Evolutionary conservation across 2,797 vertebrate genomes (phyloP).

Genomic region (Lutjanus campechanus): DNA sequence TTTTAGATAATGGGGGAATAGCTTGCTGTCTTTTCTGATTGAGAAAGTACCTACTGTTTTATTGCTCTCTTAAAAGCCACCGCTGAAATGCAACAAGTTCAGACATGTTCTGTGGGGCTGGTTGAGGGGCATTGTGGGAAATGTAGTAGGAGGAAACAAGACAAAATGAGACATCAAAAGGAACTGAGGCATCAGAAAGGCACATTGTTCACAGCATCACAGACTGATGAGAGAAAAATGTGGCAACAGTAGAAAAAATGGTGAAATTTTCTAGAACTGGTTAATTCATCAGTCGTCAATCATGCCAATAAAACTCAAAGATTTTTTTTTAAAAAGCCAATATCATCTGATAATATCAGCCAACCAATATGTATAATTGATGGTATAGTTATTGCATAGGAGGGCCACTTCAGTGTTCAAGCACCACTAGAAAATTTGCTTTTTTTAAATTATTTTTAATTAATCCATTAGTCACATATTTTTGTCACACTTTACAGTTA

Average conservation of each 20-base stretch:
- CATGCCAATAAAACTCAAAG: no score
- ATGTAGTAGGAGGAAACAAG: slow-evolving; percentile 8
- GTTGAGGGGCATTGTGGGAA: slow-evolving; percentile 33
- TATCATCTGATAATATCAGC: no score
- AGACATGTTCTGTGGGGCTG: slow-evolving; percentile 10
- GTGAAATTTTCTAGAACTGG: neutral
- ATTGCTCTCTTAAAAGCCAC: neutral
- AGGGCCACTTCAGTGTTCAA: no score
- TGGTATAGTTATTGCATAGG: no score
- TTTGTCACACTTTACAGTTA: no score
- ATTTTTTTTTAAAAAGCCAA: no score
- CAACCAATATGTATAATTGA: no score
- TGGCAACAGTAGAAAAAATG: neutral
- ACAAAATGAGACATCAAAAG: neutral
- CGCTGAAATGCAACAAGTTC: slow-evolving; percentile 35
- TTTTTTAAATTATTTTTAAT: no score
- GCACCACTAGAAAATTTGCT: no score
- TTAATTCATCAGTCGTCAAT: neutral
- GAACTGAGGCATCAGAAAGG: neutral
- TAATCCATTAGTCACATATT: no score
- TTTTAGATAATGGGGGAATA: neutral
- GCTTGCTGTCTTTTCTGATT: neutral
- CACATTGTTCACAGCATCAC: neutral
- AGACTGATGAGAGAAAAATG: slow-evolving; percentile 6
- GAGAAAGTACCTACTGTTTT: neutral